Conservation (phyloP, 2,797 vertebrate species). For the Hemibagrus guttatus region DNA sequence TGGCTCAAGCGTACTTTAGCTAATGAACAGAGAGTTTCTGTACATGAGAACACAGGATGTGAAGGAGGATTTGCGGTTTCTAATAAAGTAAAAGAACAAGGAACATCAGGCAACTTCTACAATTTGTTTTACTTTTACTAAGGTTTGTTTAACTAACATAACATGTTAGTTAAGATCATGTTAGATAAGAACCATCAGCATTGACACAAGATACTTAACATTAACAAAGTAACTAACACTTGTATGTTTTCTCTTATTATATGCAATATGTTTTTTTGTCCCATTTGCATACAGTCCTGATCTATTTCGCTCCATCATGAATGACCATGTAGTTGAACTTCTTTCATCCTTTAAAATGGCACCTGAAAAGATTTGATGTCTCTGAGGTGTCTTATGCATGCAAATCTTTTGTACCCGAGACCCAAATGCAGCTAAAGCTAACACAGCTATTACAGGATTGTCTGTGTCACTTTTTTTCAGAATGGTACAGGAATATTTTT, state of each 20-base stretch:
- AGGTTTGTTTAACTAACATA: background rate
- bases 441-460: background rate
- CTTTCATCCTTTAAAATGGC: background rate
- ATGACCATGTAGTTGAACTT: no score
- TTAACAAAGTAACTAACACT: background rate
- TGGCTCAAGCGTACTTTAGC: constrained; percentile 60
- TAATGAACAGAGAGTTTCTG: constrained; percentile 56
- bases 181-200: background rate
- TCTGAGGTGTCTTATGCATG: background rate
- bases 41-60: background rate
- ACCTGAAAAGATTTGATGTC: background rate
- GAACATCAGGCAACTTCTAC: background rate
- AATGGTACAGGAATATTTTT: background rate
- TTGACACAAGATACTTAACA: background rate
- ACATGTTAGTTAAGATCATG: background rate
- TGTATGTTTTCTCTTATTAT: no score
- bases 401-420: background rate
- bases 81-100: background rate
- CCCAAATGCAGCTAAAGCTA: background rate
- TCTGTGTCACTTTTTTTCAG: background rate
- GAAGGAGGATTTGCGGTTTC: background rate
- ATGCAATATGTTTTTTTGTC: no score
- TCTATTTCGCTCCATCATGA: no score
- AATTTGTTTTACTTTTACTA: no score
- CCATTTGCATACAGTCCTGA: no score